Base-by-base conservation (phyloP, 2,888 invertebrate genomes). In the Epirrhoe tristata region DNA sequence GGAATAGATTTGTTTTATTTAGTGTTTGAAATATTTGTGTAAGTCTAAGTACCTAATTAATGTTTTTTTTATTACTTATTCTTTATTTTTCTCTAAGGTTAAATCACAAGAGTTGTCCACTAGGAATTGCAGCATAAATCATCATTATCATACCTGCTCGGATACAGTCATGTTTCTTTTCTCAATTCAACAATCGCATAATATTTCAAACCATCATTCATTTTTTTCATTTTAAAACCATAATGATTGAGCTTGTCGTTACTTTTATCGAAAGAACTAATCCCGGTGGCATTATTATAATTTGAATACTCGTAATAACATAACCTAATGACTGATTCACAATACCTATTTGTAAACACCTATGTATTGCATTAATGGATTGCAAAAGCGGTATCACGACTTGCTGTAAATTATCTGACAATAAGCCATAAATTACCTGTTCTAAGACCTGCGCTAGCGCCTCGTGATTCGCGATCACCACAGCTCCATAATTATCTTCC, bases 401-500 rank as follows among this genome's bases (percentile, higher is more conserved):
- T 57, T 63, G 50, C 52, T 69, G 72, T 77, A 74, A 77, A 78
- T 73, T 73, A 81, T 78, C 65, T 51, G 58, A 63, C 55, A 53
- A 59, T 66, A 71, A 71, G 67, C 63, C 3, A 74, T 70, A 80
- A 83, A 81, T 87, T 89, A 98, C 98, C 95, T 98, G 97, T 90
- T 98, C 97, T 72, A 98, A 94, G 79, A 98, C 96, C 90, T 98
- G 97, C 59, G 97, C 97, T 17, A 98, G 94, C 6, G 98, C 97
- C 89, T 98, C 97, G 83, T 98, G 97, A 93, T 98, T 98, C 70
- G 98, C 97, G 46, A 97, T 96, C 72, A 98, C 96, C 43, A 98
- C 97, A 51, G 98, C 98, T 16, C 97, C 97, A 82, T 98, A 98
- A 91, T 98, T 98, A 82, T 98, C 98, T 83, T 98, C 98, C 71